Percentiles rank a stretch among this genome's conserved stretches.
These are phyloP conservation scores for Carcharodon carcharias DNA, from an alignment of 2,797 vertebrate species.

Conservation along the genomic window DNA sequence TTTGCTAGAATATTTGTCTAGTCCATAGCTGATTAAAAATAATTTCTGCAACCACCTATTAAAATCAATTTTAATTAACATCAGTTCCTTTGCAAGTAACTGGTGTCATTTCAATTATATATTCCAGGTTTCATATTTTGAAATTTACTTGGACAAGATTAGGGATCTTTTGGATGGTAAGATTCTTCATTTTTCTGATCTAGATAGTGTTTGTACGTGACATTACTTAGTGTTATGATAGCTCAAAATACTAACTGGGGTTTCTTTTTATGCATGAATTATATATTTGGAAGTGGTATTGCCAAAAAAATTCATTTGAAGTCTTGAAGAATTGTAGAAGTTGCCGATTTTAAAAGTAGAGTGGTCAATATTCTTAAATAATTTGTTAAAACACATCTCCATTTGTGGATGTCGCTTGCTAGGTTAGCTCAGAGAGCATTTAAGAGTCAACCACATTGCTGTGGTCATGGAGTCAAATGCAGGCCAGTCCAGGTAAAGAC, in stretches of 20 bases:
- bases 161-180: slow-evolving; percentile 39
- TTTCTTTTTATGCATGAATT: neutral
- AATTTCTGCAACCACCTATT: neutral
- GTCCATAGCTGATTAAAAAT: neutral
- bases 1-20: neutral
- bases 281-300: neutral
- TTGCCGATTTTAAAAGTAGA: neutral
- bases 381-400: too few species aligned
- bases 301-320: neutral
- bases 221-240: neutral
- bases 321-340: neutral
- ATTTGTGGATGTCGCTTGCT: too few species aligned
- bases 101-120: neutral
- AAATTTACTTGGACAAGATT: slow-evolving; percentile 39
- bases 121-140: slow-evolving; percentile 39
- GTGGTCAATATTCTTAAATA: neutral
- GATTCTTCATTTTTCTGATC: neutral
- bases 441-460: too few species aligned
- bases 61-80: neutral
- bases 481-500: too few species aligned
- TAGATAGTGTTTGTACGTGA: neutral
- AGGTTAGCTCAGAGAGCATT: too few species aligned
- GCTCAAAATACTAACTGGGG: neutral
- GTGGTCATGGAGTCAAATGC: too few species aligned
- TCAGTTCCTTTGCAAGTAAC: slow-evolving; percentile 13